A percentile compares a stretch with the other conserved stretches of the same genome.
Evolutionary conservation across 2,113 vertebrate genomes (phyloP).

Genomic region (Limnothrissa miodon): DNA sequence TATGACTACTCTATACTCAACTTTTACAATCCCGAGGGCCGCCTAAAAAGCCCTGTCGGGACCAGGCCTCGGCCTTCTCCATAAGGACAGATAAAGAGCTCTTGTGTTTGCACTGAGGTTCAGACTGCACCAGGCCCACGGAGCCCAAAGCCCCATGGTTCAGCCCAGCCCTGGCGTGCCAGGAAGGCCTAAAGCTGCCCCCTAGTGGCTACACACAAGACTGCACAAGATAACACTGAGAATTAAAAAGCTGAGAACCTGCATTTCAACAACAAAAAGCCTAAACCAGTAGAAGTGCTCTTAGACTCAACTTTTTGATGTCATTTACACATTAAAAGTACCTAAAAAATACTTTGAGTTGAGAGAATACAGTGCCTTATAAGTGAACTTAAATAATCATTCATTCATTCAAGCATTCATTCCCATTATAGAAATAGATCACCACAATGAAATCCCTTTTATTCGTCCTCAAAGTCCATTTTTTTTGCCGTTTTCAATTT

Average conservation of each 20-base stretch:
- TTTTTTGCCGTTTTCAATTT: too few relatives aligned
- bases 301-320: too few relatives aligned
- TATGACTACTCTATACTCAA: conserved; percentile 16
- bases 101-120: neutral
- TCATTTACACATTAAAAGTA: too few relatives aligned
- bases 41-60: neutral
- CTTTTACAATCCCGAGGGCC: neutral
- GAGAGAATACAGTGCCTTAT: too few relatives aligned
- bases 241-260: neutral
- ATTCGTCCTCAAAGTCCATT: too few relatives aligned
- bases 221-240: neutral
- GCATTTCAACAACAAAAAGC: too few relatives aligned
- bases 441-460: too few relatives aligned
- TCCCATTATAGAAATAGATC: too few relatives aligned
- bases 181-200: conserved; percentile 51
- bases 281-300: too few relatives aligned
- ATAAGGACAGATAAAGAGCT: conserved; percentile 5
- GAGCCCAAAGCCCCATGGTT: neutral
- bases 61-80: neutral
- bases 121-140: neutral
- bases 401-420: too few relatives aligned
- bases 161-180: neutral
- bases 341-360: too few relatives aligned
- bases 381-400: too few relatives aligned
- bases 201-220: conserved; percentile 44